Percentiles rank a stretch among this genome's conserved stretches.
Evolutionary conservation across 2,888 invertebrate species (phyloP).

Genomic region (Xestia xanthographa): DNA sequence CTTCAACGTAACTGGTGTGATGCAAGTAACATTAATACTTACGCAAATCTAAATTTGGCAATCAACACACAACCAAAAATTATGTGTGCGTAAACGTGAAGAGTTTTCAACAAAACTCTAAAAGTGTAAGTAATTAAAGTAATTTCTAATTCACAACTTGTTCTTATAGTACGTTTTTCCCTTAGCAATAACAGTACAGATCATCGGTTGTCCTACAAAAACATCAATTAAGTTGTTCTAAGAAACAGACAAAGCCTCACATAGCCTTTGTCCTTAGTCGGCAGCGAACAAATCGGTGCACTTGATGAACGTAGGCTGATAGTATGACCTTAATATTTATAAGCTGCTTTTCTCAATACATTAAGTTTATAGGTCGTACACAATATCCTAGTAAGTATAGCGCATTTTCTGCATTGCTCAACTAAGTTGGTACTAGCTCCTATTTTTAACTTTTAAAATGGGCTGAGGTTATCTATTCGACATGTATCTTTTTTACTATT

Average conservation of each 20-base stretch:
- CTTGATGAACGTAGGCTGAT: constrained; percentile 59
- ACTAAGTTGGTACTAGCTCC: not conserved
- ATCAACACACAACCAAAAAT: not conserved
- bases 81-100: not conserved
- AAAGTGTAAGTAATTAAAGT: not conserved
- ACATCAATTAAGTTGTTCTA: constrained; percentile 26
- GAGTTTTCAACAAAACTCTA: not conserved
- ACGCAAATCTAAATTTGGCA: not conserved
- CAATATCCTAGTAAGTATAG: constrained; percentile 21
- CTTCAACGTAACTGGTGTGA: not conserved
- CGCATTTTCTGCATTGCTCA: not conserved
- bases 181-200: constrained; percentile 29
- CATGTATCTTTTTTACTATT: not conserved
- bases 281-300: constrained; percentile 49
- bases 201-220: constrained; percentile 38
- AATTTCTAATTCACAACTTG: not conserved
- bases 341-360: constrained; percentile 58
- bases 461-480: not conserved
- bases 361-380: constrained; percentile 40
- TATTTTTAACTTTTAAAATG: not conserved
- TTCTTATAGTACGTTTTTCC: not conserved
- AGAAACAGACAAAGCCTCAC: constrained; percentile 50
- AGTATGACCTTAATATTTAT: constrained; percentile 60
- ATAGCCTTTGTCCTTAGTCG: constrained; percentile 56
- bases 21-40: too few relatives aligned